phyloP scores from a whole-genome alignment of 2,797 vertebrate species.

The Hyperoplus immaculatus region DNA sequence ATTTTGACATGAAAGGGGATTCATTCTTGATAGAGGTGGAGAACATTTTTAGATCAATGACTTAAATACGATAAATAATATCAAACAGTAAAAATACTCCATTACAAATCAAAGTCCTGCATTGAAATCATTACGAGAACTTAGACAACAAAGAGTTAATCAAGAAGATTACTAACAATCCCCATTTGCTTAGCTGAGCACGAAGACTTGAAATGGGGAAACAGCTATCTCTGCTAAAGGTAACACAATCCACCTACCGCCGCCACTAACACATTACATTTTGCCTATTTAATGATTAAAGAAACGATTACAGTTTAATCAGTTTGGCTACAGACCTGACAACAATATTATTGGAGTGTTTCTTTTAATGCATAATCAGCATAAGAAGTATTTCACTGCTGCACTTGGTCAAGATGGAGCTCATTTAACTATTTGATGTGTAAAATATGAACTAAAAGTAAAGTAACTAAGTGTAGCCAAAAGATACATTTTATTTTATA shows the following conservation, averaged over 20 bases:
- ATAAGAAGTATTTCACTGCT: not conserved
- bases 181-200: not conserved
- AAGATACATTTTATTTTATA: not conserved
- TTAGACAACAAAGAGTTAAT: not conserved
- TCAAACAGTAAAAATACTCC: not conserved
- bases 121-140: not conserved
- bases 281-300: not conserved
- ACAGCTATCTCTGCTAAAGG: not conserved
- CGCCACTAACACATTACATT: not conserved
- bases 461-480: not conserved
- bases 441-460: not conserved
- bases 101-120: not conserved
- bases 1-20: conserved; percentile 1
- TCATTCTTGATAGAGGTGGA: not conserved
- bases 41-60: not conserved
- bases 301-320: not conserved
- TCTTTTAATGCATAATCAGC: not conserved
- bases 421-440: not conserved
- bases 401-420: not conserved
- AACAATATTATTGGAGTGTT: not conserved
- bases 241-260: not conserved
- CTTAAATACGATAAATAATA: not conserved
- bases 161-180: not conserved
- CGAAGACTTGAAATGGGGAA: not conserved
- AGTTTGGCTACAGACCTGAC: no score